Base-by-base conservation (phyloP, 2,888 invertebrate genomes). In the Microchrysa polita region DNA sequence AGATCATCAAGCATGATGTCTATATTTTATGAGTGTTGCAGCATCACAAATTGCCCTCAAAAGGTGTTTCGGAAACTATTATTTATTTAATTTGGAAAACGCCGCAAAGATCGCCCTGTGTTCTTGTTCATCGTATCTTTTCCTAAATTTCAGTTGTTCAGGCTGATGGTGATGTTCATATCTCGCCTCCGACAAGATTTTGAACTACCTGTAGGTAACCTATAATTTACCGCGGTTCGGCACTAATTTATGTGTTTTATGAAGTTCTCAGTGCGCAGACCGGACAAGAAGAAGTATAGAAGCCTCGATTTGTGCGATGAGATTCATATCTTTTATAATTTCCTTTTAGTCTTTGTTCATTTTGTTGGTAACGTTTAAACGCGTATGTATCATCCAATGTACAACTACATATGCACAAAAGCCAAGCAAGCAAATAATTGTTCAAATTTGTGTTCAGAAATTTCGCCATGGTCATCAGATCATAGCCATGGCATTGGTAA, bases 11-110 rank as follows among this genome's bases (percentile, higher is more conserved):
- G 48, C 61, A 74, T 76, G 76, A 76, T 76, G 76, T 76, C 76
- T 76, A 75, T 76, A 76, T 76, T 76, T 76, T 74, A 76, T 69
- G 69, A 48, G 73, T 72, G 69, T 72, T 74, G 74, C 73, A 76
- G 73, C 76, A 74, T 74, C 67, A 74, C 74, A 75, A 77, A 76
- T 77, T 77, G 73, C 73, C 77, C 73, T 76, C 74, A 72, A 78
- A 78, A 78, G 78, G 79, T 77, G 77, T 78, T 77, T 77, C 77
- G 72, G 76, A 79, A 78, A 78, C 79, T 78, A 79, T 78, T 77
- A 77, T 79, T 78, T 78, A 77, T 77, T 78, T 77, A 78, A 78
- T 78, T 77, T 78, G 74, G 75, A 75, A 76, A 77, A 76, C 73
- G 77, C 76, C 76, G 76, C 76, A 67, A 69, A 42, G 55, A 34